phyloP scores from a whole-genome alignment of 2,113 vertebrate genomes.

The Fregetta grallaria region DNA sequence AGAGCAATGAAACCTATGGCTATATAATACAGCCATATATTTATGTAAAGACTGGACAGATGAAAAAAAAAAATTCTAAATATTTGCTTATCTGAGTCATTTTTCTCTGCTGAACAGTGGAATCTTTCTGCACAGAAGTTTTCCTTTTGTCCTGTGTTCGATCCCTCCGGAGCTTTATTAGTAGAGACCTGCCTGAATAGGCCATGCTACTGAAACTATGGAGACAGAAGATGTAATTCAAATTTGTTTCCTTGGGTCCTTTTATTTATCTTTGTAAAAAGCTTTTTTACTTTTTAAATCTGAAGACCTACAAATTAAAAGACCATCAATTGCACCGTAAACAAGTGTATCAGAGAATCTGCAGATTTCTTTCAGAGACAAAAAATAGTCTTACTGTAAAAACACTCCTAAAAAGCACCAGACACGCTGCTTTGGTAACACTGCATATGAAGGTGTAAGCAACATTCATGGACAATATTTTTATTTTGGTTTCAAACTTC shows the following conservation, averaged over 20 bases:
- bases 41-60: background rate
- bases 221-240: background rate
- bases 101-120: background rate
- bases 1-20: background rate
- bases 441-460: background rate
- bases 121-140: background rate
- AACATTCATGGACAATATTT: background rate
- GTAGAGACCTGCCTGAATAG: background rate
- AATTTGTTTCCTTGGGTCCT: background rate
- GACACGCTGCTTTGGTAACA: background rate
- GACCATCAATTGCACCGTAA: background rate
- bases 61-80: too few relatives aligned
- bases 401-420: background rate
- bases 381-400: background rate
- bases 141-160: background rate
- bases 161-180: background rate
- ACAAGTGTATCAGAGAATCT: too few relatives aligned
- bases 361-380: background rate
- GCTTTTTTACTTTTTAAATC: background rate
- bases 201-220: rapidly evolving
- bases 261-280: background rate
- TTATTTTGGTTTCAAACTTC: background rate
- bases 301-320: background rate
- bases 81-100: background rate
- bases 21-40: background rate